Evolutionary conservation across 92 coral and sea anemone species (phyloP), one percentile per base, ranked within the genome.

Genomic region (Actinernus sp.): DNA sequence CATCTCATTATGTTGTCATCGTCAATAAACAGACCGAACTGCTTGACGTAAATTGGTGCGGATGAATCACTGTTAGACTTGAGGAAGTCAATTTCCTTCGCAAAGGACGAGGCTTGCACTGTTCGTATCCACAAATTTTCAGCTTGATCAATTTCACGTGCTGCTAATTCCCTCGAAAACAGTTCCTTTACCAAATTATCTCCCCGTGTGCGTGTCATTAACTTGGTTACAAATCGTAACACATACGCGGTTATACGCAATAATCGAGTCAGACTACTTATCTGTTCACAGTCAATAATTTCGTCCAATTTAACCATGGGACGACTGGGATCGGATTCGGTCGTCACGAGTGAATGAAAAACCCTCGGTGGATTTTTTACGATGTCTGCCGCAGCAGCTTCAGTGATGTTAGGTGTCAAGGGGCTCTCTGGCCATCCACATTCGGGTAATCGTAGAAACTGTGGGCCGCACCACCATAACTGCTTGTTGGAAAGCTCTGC

Each of bases 381-480:
- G 24, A 55, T 14, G 31, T 55, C 62, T 7, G 14, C 25, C 18
- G 0, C 18, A 3, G 62, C 62, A n/a, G 62, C 34, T 55, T 55
- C 45, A 7, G 3, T 28, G n/a, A n/a, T n/a, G 39, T 30, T 25
- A 23, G 16, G 12, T 11, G 22, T 20, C 34, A 7, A 13, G 17
- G 39, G 24, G 7, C 1, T 5, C 21, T 55, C 34, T 16, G 62
- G 45, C 45, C 62, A 55, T 55, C 34, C 40, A 30, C 41, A 2
- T 4, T 55, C 2, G 41, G 39, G 39, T 1, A 55, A 27, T 11
- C 23, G 34, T 19, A 55, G 10, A 30, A 55, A 55, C 13, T 55
- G 6, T 17, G 62, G 62, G 8, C 87, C 87, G 16, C 71, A 62
- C 87, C 87, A 80, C 74, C 69, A 71, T 18, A 54, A 28, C 1